Evolutionary conservation across 1,140 invertebrate genomes (phyloP), one percentile per base, ranked within the genome.

Genomic region (Drosophila lini): DNA sequence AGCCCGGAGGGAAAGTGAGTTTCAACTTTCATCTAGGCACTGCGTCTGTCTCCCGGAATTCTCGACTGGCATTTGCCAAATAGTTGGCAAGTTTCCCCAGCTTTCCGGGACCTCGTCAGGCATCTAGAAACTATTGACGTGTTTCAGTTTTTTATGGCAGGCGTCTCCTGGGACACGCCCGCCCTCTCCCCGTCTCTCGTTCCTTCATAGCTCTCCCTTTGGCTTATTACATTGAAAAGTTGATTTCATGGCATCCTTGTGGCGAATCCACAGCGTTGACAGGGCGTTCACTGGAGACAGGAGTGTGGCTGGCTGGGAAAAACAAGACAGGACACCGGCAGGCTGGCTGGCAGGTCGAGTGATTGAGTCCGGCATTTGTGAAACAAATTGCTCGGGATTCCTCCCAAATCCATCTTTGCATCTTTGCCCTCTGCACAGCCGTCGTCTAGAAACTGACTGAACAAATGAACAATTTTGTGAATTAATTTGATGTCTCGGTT

Each of bases 361-460:
- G 82, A 86, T 81, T 88, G 75, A 86, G 73, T 70, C 67, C 57
- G 78, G 47, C 74, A 81, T 68, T 86, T 85, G 79, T 58, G 56
- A 60, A 67, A 78, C 75, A 82, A 86, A 85, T 82, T 82, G 83
- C 48, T 64, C 50, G 8, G 19, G 62, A 68, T 81, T 82, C 60
- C 41, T 34, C 19, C 44, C 52, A 78, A 75, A 67, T 74, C 63
- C 65, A 45, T 61, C 47, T 40, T 45, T 64, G 57, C 15, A 45
- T 61, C 50, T 40, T 50, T 64, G 61, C 11, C 53, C 47, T 16
- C 13, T 13, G 58, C 45, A 25, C 19, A 32, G 22, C 10, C 28
- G 19, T 15, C 28, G 15, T 19, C 34, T 25, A 34, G n/a, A 58
- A 73, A 19, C 28, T 40, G 68, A 38, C 32, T 48, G 22, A 59